Base-by-base conservation (phyloP, 2,888 invertebrate genomes). In the Mythimna impura region DNA sequence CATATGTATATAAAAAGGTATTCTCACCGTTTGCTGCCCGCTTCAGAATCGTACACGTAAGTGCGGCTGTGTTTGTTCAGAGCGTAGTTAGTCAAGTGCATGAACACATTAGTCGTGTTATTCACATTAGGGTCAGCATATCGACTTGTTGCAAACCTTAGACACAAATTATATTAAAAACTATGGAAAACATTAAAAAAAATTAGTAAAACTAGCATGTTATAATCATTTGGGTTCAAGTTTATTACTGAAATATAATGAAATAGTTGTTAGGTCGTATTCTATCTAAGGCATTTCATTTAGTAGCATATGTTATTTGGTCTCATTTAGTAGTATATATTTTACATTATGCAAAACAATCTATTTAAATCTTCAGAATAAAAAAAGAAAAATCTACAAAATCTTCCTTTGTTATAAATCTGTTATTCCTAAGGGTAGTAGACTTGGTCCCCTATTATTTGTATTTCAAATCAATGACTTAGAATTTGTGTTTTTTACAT, bases 61-160 rank as follows among this genome's bases (percentile, higher is more conserved):
- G 98, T 98, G 34, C 98, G 97, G 89, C 98, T 99, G 90, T 98
- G 98, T 91, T 98, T 99, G 92, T 99, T 99, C 25, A 99, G 97
- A 0, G 99, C 98, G 91, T 99, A 99, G 94, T 99, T 99, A 14
- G 99, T 99, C 75, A 99, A 95, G 91, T 99, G 99, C 99, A 99
- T 99, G 91, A 98, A 99, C 22, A 99, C 97, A 91, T 99, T 99
- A 0, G 97, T 97, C 10, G 98, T 97, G 89, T 99, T 99, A 80
- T 97, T 97, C 20, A 97, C 96, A 50, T 97, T 98, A 0, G 99
- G 99, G 88, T 98, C 98, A 71, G 97, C 97, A 90, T 99, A 99
- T 82, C 98, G 97, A 86, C 97, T 98, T 2, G 99, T 99, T 3
- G 99, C 99, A 92, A 99, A 99, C 87, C 98, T 97, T 74, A 75